Conservation (phyloP, 2,888 invertebrate genomes). For the Sepioteuthis lessoniana region DNA sequence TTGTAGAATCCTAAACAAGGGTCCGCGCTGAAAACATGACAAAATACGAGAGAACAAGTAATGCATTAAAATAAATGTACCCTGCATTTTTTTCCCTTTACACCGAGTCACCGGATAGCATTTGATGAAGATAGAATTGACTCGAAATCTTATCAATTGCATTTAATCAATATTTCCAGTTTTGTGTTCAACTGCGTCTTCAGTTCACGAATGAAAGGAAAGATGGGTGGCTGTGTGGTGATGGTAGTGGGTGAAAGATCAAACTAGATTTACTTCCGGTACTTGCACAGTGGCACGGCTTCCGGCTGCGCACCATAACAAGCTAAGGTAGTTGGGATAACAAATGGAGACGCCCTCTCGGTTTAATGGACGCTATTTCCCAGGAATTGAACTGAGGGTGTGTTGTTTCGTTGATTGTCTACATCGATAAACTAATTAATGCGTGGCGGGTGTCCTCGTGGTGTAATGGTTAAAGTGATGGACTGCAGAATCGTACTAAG, state of each 20-base stretch:
- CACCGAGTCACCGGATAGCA: neutral
- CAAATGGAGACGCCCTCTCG: neutral
- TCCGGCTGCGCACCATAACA: neutral
- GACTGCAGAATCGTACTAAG: no score
- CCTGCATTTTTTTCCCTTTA: neutral
- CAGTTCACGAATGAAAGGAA: neutral
- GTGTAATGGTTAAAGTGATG: no score
- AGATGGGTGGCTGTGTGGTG: neutral
- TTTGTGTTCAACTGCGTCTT: constrained; percentile 14
- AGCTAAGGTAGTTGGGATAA: neutral
- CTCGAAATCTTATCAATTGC: neutral
- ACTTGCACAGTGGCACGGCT: neutral
- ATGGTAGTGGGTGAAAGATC: neutral
- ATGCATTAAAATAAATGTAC: neutral
- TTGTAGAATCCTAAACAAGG: no score
- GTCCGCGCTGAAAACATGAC: no score
- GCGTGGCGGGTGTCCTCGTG: no score
- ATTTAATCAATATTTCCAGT: neutral
- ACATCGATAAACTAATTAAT: neutral
- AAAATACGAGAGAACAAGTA: no score
- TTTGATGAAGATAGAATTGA: constrained; percentile 14
- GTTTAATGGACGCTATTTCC: neutral
- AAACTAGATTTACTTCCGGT: neutral
- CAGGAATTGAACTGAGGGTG: neutral
- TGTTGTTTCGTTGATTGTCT: neutral